Conservation (phyloP, 2,888 invertebrate species). For the Dastarcus helophoroides region DNA sequence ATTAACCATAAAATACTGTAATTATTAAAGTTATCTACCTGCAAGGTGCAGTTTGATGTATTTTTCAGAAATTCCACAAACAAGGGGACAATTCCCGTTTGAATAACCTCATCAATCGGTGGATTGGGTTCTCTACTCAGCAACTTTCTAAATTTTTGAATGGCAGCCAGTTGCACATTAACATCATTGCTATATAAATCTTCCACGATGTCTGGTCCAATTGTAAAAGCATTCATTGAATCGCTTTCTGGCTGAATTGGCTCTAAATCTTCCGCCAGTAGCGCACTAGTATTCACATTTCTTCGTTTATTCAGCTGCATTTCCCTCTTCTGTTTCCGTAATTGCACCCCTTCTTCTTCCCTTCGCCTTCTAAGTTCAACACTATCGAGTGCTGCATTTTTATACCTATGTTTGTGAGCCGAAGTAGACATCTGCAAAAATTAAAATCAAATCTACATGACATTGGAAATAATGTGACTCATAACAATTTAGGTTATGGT, state of each 20-base stretch:
- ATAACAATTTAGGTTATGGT: no score
- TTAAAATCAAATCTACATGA: constrained; percentile 4
- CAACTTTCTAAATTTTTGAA: constrained; percentile 87
- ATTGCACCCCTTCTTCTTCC: constrained; percentile 93
- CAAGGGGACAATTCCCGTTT: constrained; percentile 85
- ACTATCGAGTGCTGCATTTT: constrained; percentile 85
- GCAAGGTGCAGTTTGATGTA: constrained; percentile 71
- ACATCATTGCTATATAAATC: constrained; percentile 66
- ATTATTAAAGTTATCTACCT: constrained; percentile 64
- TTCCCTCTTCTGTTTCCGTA: constrained; percentile 90
- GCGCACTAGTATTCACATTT: constrained; percentile 53
- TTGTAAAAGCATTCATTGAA: no score
- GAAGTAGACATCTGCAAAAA: constrained; percentile 63
- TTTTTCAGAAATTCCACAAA: constrained; percentile 86
- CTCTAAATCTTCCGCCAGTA: constrained; percentile 33
- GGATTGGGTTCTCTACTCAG: constrained; percentile 92
- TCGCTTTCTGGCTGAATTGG: constrained; percentile 12
- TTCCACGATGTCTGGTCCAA: constrained; percentile 74
- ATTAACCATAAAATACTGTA: constrained; percentile 1
- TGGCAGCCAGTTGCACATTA: constrained; percentile 72
- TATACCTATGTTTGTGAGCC: constrained; percentile 81
- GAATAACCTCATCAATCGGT: constrained; percentile 93
- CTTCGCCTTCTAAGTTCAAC: constrained; percentile 83
- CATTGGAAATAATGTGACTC: no score
- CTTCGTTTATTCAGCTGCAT: constrained; percentile 87